Base-by-base conservation (phyloP, 2,797 vertebrate genomes). In the Cyprinella venusta region DNA sequence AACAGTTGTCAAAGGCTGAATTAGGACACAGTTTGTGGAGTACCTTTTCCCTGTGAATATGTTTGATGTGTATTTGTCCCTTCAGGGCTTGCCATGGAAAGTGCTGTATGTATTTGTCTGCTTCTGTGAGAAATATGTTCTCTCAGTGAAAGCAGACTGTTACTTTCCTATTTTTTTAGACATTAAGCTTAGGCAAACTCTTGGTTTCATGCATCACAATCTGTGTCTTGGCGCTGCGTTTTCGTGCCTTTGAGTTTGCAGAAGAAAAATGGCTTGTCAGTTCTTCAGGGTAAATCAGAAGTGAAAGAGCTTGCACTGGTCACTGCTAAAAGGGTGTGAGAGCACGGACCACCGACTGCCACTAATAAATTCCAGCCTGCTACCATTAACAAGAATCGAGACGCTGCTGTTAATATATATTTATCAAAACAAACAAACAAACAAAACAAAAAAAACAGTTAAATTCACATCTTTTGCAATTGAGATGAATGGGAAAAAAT, bases 301-400 rank as follows among this genome's bases (percentile, higher is more conserved):
- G 48, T 67, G 36, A 67, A 67, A 50, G 12, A 42, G n/a, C 80
- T 68, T 1, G 45, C n/a, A 54, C 72, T 54, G 77, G 63, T 79
- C 64, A 52, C 45, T 68, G 77, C 77, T 68, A 68, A 79, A 78
- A 78, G 77, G 48, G 33, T 68, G 33, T 79, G 48, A 79, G 15
- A 68, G 21, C 64, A 79, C 15, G 19, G 64, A 38, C 45, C 77
- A 77, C 21, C 3, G n/a, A 68, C 64, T 68, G 21, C 77, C 30
- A 54, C 30, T n/a, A 65, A 79, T 79, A 67, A 68, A 79, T 54
- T 79, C 64, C 45, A 68, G 33, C 45, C 26, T 52, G 77, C 21
- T 10, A 24, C 33, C 64, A 79, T 79, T 54, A 33, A 54, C 64
- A 78, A 26, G 12, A 65, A 52, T 50, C n/a, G 42, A 78, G 76